These are phyloP conservation scores for Aplysina aerophoba DNA, from an alignment of 37 sponge, comb jelly and placozoan species.

Conservation along the genomic window DNA sequence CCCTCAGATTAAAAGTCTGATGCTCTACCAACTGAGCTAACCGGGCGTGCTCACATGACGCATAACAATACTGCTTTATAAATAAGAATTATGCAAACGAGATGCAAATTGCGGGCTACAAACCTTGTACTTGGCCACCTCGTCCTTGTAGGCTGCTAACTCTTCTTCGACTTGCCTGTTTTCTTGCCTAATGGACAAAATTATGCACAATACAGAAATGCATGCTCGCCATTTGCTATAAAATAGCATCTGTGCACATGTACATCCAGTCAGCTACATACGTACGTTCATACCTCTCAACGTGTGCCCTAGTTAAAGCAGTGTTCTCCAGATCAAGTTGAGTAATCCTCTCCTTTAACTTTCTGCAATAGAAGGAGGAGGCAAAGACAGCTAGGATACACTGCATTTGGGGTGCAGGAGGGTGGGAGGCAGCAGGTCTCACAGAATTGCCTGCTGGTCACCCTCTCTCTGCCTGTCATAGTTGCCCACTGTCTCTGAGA, in stretches of 20 bases:
- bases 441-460: constrained; percentile 52
- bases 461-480: constrained; percentile 59
- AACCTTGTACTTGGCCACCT: constrained; percentile 46
- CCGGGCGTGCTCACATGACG: constrained; percentile 43
- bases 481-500: constrained; percentile 65
- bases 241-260: no score
- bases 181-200: constrained; percentile 21
- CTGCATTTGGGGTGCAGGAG: not conserved
- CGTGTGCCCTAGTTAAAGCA: constrained; percentile 46
- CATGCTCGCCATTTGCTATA: no score
- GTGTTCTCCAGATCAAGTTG: constrained; percentile 73
- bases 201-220: not conserved
- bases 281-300: constrained; percentile 43
- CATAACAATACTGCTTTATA: not conserved
- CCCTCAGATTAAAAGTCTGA: constrained; percentile 82
- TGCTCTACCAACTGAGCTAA: constrained; percentile 82
- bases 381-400: not conserved
- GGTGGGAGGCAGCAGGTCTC: constrained; percentile 21
- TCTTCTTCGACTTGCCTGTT: constrained; percentile 20
- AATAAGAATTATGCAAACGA: not conserved
- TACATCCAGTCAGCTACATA: no score
- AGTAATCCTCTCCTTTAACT: constrained; percentile 62
- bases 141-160: constrained; percentile 23
- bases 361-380: not conserved
- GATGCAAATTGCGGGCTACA: not conserved